Evolutionary conservation across 2,888 invertebrate species (phyloP).

Genomic region (Conchocele bisecta): DNA sequence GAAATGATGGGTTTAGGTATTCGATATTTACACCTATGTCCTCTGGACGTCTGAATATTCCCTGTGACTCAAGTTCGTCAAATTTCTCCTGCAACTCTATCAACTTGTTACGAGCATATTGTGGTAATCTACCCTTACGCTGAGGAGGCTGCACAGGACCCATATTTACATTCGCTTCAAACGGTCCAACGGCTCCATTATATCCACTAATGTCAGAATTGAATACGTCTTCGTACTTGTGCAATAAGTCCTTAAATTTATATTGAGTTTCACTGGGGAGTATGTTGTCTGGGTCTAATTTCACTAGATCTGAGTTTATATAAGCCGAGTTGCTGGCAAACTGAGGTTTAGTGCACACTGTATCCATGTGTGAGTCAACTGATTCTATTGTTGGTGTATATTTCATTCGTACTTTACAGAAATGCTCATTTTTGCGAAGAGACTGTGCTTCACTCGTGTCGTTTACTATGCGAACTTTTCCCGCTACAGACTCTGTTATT

Average conservation of each 20-base stretch:
- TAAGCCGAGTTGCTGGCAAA: neutral
- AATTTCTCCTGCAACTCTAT: constrained; percentile 56
- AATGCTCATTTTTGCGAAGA: constrained; percentile 33
- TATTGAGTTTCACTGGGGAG: constrained; percentile 1
- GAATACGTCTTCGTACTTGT: constrained; percentile 47
- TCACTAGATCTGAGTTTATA: constrained; percentile 4
- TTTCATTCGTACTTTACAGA: constrained; percentile 33
- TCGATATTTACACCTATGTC: constrained; percentile 52
- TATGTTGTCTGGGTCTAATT: constrained; percentile 44
- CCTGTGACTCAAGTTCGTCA: constrained; percentile 55
- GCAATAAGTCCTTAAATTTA: constrained; percentile 20
- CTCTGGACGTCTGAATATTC: constrained; percentile 59
- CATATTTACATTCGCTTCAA: constrained; percentile 57
- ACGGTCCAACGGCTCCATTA: constrained; percentile 51
- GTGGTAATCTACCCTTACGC: constrained; percentile 60
- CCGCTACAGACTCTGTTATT: constrained; percentile 32
- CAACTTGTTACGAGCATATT: constrained; percentile 51
- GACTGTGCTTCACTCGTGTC: constrained; percentile 28
- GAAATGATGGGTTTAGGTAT: constrained; percentile 45
- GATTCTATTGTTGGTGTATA: neutral
- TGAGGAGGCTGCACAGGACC: constrained; percentile 62
- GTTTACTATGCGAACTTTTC: constrained; percentile 42
- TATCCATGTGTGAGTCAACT: neutral
- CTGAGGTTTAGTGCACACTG: no score
- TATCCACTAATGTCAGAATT: constrained; percentile 46